Conservation (phyloP, 2,888 invertebrate genomes). For the Platycheirus rosarum region DNA sequence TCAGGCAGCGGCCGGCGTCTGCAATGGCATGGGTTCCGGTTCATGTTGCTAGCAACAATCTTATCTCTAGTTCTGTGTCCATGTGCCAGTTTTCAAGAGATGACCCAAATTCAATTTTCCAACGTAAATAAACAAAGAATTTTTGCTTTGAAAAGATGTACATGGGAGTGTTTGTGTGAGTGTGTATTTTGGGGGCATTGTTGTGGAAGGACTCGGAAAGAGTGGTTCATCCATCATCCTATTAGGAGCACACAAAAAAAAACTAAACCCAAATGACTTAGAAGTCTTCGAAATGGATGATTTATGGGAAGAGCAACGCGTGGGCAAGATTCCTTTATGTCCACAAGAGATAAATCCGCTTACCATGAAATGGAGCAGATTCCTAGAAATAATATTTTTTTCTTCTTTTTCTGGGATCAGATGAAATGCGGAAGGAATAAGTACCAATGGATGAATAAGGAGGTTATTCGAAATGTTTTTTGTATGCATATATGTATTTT, state of each 20-base stretch:
- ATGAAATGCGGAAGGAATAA: background rate
- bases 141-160: background rate
- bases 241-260: conserved; percentile 19
- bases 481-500: no score
- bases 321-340: background rate
- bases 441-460: background rate
- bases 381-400: background rate
- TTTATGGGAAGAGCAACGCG: conserved; percentile 13
- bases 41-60: conserved; percentile 15
- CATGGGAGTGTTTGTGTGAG: background rate
- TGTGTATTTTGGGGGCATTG: conserved; percentile 1
- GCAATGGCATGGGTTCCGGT: conserved; percentile 21
- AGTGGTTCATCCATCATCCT: conserved; percentile 52
- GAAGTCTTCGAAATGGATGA: conserved; percentile 19
- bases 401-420: background rate
- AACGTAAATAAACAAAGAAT: conserved; percentile 20
- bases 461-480: background rate
- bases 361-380: background rate
- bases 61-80: conserved; percentile 35
- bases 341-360: conserved; percentile 15
- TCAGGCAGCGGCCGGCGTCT: conserved; percentile 11
- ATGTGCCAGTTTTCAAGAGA: conserved; percentile 57
- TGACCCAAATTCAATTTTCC: conserved; percentile 69
- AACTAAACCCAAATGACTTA: conserved; percentile 15
- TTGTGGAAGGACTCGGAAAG: conserved; percentile 14